These are phyloP conservation scores for Centropus bengalensis DNA, from an alignment of 2,113 vertebrate species.

Conservation along the genomic window DNA sequence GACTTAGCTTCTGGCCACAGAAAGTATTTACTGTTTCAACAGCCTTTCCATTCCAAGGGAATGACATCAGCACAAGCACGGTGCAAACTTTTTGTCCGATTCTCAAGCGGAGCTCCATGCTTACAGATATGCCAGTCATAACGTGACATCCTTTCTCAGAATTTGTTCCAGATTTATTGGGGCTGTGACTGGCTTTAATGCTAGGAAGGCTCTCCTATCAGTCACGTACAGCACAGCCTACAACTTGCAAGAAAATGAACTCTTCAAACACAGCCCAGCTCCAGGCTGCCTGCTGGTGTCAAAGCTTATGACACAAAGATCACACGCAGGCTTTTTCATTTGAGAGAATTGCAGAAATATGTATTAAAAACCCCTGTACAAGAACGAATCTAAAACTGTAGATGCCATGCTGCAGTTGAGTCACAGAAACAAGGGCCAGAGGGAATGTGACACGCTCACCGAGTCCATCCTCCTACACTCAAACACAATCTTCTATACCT, in stretches of 20 bases:
- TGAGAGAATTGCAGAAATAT: not conserved
- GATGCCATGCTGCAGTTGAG: not conserved
- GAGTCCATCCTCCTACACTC: not conserved
- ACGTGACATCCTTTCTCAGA: conserved; percentile 63
- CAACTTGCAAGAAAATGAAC: not conserved
- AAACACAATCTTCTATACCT: not conserved
- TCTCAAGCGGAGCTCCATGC: conserved; percentile 56
- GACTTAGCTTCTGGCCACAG: conserved; percentile 71
- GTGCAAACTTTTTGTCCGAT: conserved; percentile 45
- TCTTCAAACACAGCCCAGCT: not conserved
- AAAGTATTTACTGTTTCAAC: conserved; percentile 72
- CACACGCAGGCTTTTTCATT: not conserved
- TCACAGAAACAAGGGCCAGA: not conserved
- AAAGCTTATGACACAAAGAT: not conserved
- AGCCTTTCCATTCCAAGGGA: conserved; percentile 71
- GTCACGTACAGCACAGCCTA: conserved; percentile 46
- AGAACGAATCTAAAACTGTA: not conserved
- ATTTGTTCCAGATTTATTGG: conserved; percentile 68
- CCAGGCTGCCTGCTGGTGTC: not conserved
- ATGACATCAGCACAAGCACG: conserved; percentile 72
- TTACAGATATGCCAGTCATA: conserved; percentile 65
- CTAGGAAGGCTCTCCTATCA: conserved; percentile 44
- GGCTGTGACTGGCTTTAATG: conserved; percentile 17
- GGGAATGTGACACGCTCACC: not conserved
- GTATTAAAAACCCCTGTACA: not conserved